A percentile compares a stretch with the other conserved stretches of the same genome.
phyloP scores from a whole-genome alignment of 2,113 vertebrate species.

The Pituophis catenifer region DNA sequence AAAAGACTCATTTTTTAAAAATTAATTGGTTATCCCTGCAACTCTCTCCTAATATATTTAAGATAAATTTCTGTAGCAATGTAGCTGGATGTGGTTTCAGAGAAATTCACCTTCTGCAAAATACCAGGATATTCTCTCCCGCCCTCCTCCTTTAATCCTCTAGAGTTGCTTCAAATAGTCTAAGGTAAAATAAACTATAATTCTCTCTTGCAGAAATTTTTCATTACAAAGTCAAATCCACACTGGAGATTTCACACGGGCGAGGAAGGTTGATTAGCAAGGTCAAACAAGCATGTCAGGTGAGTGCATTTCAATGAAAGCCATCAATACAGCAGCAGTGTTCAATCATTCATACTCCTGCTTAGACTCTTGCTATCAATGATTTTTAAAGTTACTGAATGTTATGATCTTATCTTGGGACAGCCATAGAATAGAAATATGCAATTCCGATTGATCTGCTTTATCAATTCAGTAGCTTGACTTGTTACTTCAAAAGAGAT shows the following conservation, averaged over 20 bases:
- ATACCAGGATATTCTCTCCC: background rate
- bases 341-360: background rate
- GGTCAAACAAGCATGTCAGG: background rate
- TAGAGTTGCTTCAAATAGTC: background rate
- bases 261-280: background rate
- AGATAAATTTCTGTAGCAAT: background rate
- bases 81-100: background rate
- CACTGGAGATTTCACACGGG: background rate
- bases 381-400: conserved; percentile 6
- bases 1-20: background rate
- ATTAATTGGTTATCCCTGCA: background rate
- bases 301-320: background rate
- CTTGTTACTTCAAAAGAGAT: background rate
- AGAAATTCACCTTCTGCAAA: background rate
- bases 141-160: background rate
- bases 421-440: conserved; percentile 9
- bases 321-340: conserved; percentile 8
- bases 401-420: conserved; percentile 2
- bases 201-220: background rate
- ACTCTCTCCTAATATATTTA: background rate
- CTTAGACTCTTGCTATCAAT: background rate
- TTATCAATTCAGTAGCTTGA: conserved; percentile 25
- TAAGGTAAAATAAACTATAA: background rate
- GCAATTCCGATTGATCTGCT: background rate
- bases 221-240: background rate